Percentiles rank a stretch among this genome's conserved stretches.
These are phyloP conservation scores for Spilosoma lubricipeda DNA, from an alignment of 2,888 invertebrate species.

Conservation along the genomic window DNA sequence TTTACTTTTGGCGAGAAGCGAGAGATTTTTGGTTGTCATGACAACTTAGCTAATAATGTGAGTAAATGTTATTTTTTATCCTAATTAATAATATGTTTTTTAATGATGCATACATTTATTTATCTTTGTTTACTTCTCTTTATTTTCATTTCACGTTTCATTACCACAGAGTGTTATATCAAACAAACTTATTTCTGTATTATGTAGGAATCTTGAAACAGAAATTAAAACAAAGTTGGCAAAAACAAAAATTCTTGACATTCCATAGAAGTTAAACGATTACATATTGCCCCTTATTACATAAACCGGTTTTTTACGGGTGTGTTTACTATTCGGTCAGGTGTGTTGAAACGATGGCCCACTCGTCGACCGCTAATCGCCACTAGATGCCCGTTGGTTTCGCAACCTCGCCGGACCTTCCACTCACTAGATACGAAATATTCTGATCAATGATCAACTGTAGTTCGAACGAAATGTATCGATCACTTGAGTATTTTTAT, in stretches of 20 bases:
- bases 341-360: slow-evolving; percentile 82
- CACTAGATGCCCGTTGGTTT: slow-evolving; percentile 78
- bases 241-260: slow-evolving; percentile 21
- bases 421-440: slow-evolving; percentile 80
- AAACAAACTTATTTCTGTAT: not conserved
- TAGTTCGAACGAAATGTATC: slow-evolving; percentile 64
- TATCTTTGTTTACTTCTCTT: not conserved
- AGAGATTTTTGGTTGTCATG: too few relatives aligned
- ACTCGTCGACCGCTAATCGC: slow-evolving; percentile 79
- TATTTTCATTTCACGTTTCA: not conserved
- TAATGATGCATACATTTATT: too few relatives aligned
- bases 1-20: too few relatives aligned
- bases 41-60: too few relatives aligned
- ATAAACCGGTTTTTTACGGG: slow-evolving; percentile 68
- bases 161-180: not conserved
- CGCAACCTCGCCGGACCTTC: slow-evolving; percentile 77
- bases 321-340: slow-evolving; percentile 67
- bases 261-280: slow-evolving; percentile 47
- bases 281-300: slow-evolving; percentile 57
- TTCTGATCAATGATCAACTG: slow-evolving; percentile 69
- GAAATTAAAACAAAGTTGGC: not conserved
- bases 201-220: not conserved
- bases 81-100: too few relatives aligned
- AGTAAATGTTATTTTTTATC: too few relatives aligned
- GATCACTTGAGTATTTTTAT: slow-evolving; percentile 39